Evolutionary conservation across 2,113 vertebrate species (phyloP).

Genomic region (Pluvianellus socialis): DNA sequence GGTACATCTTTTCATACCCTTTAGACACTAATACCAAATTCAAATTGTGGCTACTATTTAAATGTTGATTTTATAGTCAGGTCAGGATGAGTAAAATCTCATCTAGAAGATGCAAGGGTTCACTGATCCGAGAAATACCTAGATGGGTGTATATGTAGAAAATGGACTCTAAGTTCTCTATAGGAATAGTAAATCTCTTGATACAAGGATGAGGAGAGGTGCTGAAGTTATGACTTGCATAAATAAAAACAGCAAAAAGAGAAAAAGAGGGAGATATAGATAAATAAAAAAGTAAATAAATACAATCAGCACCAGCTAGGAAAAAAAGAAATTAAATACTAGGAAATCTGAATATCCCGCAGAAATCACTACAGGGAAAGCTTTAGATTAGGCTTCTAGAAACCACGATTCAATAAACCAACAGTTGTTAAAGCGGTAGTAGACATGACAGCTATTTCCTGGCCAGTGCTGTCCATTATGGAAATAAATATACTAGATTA

Average conservation of each 20-base stretch:
- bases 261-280: neutral
- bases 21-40: neutral
- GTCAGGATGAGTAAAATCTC: neutral
- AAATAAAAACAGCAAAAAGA: neutral
- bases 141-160: neutral
- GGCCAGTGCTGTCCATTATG: neutral
- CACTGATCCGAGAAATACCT: neutral
- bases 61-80: neutral
- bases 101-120: slow-evolving; percentile 3
- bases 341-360: neutral
- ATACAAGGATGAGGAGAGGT: neutral
- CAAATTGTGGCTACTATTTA: neutral
- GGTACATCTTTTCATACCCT: neutral
- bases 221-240: neutral
- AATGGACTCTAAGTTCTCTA: neutral
- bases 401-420: neutral
- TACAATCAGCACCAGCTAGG: neutral
- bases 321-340: neutral
- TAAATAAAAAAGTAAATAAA: neutral
- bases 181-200: neutral
- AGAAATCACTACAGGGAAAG: neutral
- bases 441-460: neutral
- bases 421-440: neutral
- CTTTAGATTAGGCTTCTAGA: neutral
- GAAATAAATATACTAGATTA: neutral